Evolutionary conservation across 2,797 vertebrate genomes (phyloP).

Genomic region (Jordanella pulchra): DNA sequence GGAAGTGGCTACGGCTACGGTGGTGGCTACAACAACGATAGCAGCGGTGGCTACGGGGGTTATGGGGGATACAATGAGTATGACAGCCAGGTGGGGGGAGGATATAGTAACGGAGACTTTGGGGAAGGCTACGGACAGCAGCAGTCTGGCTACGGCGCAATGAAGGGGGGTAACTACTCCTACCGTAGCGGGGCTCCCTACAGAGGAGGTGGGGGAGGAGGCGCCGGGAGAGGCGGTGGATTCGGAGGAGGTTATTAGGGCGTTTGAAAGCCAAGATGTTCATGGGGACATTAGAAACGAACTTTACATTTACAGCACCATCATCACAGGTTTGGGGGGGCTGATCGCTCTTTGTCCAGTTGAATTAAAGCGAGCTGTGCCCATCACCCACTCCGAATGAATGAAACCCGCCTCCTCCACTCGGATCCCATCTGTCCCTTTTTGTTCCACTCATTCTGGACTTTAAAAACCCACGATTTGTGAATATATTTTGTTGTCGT

Average conservation of each 20-base stretch:
- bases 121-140: conserved; percentile 91
- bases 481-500: conserved; percentile 41
- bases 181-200: conserved; percentile 75
- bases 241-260: conserved; percentile 60
- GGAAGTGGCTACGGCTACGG: conserved; percentile 81
- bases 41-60: conserved; percentile 63
- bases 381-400: conserved; percentile 66
- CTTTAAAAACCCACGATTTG: conserved; percentile 68
- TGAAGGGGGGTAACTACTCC: conserved; percentile 81
- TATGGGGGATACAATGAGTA: conserved; percentile 88
- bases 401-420: conserved; percentile 58
- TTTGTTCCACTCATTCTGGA: conserved; percentile 69
- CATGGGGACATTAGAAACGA: conserved; percentile 57
- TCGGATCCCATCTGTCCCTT: conserved; percentile 59
- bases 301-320: conserved; percentile 63
- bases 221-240: conserved; percentile 61
- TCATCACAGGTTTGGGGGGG: conserved; percentile 27
- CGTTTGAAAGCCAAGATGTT: conserved; percentile 31
- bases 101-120: conserved; percentile 89
- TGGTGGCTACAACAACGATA: conserved; percentile 69
- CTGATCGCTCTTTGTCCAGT: conserved; percentile 52
- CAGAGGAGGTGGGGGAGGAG: conserved; percentile 75
- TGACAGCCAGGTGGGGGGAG: conserved; percentile 82
- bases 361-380: conserved; percentile 43
- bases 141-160: conserved; percentile 86